Evolutionary conservation across 2,888 invertebrate species (phyloP).

Genomic region (Eurytoma adleriae): DNA sequence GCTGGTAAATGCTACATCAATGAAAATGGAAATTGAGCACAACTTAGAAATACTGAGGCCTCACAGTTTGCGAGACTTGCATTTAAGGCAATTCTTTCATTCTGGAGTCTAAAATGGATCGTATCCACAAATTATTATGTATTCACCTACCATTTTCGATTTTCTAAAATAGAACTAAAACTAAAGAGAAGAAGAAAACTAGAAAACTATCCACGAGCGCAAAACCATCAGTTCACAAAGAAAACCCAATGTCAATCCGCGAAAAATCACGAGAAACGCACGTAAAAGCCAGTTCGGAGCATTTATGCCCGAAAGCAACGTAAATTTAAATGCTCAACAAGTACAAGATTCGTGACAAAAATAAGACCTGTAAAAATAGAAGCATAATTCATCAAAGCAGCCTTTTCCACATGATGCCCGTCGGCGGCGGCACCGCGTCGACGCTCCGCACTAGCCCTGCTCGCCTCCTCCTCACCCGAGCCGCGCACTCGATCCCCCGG

Average conservation of each 20-base stretch:
- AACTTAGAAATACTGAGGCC: not conserved
- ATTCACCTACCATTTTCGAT: not conserved
- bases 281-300: no score
- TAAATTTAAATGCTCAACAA: slow-evolving; percentile 12
- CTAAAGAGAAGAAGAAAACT: not conserved
- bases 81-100: slow-evolving; percentile 1
- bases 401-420: not conserved
- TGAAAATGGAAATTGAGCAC: slow-evolving; percentile 25
- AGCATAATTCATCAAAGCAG: slow-evolving; percentile 6
- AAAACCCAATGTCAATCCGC: not conserved
- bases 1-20: slow-evolving; percentile 27
- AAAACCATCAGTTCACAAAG: no score
- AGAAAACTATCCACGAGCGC: not conserved
- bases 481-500: no score
- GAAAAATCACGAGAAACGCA: not conserved
- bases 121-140: not conserved
- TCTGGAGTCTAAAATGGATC: not conserved
- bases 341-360: slow-evolving; percentile 8
- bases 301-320: not conserved
- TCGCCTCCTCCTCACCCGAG: no score
- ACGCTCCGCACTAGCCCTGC: no score
- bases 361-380: slow-evolving; percentile 42
- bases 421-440: no score
- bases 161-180: not conserved
- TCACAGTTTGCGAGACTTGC: not conserved